Evolutionary conservation across 1,140 invertebrate genomes (phyloP).

Genomic region (Colletes gigas): DNA sequence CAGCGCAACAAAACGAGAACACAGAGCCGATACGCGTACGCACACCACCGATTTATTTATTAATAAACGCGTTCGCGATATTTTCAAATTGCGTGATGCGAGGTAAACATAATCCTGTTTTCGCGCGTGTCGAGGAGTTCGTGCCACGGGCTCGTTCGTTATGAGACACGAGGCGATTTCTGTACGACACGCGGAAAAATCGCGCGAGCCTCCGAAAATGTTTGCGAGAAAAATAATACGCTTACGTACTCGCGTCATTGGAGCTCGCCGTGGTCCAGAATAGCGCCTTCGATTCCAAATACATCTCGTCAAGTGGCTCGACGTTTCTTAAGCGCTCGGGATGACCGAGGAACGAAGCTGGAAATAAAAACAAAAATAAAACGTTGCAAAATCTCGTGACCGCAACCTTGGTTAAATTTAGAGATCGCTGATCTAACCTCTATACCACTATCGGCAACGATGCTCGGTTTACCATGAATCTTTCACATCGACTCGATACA

Average conservation of each 20-base stretch:
- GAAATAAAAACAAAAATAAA: conserved; percentile 17
- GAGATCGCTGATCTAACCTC: conserved; percentile 8
- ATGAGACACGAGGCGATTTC: background rate
- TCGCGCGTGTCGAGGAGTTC: background rate
- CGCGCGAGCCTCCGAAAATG: background rate
- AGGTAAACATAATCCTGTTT: conserved; percentile 31
- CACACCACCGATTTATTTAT: conserved; percentile 19
- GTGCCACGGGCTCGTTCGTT: background rate
- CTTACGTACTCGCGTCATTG: background rate
- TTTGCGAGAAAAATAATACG: background rate
- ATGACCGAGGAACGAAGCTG: background rate
- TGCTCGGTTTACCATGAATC: background rate
- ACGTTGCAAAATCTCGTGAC: background rate
- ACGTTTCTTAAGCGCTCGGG: background rate
- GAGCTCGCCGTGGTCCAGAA: conserved; percentile 7
- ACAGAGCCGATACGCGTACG: background rate
- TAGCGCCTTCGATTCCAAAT: conserved; percentile 22
- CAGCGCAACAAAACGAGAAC: background rate
- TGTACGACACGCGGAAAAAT: background rate
- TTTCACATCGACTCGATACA: background rate
- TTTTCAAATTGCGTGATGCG: conserved; percentile 21
- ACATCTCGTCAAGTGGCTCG: conserved; percentile 25
- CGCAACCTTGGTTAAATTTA: conserved; percentile 31
- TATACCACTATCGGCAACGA: too few relatives aligned
- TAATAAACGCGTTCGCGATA: conserved; percentile 31